These are phyloP conservation scores for Poecilia gillii DNA, from an alignment of 2,797 vertebrate genomes.

Conservation along the genomic window DNA sequence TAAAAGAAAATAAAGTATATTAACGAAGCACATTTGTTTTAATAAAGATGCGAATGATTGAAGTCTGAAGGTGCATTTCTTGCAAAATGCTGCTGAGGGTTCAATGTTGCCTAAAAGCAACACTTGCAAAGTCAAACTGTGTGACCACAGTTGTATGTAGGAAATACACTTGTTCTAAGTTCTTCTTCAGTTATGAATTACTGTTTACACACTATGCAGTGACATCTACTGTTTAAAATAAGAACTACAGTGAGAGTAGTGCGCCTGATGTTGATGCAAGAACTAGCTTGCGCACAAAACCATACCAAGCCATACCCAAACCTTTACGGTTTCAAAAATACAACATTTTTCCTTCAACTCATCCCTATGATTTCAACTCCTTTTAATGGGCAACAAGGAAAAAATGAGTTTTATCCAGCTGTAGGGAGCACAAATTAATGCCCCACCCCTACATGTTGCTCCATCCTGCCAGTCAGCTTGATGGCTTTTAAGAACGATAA, in stretches of 20 bases:
- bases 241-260: not conserved
- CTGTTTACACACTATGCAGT: not conserved
- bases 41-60: not conserved
- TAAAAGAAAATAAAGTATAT: slow-evolving; percentile 2
- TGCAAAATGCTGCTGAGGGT: not conserved
- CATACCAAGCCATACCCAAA: not conserved
- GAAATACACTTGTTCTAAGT: not conserved
- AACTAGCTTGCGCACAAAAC: not conserved
- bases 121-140: not conserved
- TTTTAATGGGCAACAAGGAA: not conserved
- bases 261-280: not conserved
- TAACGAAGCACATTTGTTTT: slow-evolving; percentile 3
- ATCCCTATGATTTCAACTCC: not conserved
- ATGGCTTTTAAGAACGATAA: not conserved
- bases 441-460: not conserved
- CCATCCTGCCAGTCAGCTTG: not conserved
- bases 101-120: not conserved
- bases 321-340: not conserved
- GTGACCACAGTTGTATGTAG: not conserved
- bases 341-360: not conserved
- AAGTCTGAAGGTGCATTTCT: not conserved
- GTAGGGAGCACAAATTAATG: not conserved
- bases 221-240: not conserved
- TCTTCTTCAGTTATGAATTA: not conserved
- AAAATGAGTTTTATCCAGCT: not conserved